Conservation (phyloP, 2,113 vertebrate genomes). For the Leucosticte australis region DNA sequence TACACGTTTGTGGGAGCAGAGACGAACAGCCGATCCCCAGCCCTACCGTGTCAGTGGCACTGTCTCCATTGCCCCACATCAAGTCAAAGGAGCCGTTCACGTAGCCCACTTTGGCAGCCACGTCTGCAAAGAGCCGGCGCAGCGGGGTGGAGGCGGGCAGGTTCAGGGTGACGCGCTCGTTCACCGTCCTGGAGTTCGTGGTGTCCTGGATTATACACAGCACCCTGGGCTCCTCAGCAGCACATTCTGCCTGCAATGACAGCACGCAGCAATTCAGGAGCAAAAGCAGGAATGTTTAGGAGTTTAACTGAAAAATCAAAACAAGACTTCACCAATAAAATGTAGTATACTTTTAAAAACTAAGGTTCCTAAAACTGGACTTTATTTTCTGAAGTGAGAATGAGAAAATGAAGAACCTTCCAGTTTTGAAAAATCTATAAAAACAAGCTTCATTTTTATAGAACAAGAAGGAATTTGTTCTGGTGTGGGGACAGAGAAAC, state of each 20-base stretch:
- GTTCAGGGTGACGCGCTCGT: slow-evolving; percentile 91
- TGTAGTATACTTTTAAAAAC: not conserved
- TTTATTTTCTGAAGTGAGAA: not conserved
- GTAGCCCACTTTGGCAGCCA: slow-evolving; percentile 93
- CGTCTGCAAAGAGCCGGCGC: slow-evolving; percentile 86
- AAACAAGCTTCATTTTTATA: not conserved
- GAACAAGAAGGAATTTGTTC: not conserved
- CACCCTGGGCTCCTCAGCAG: slow-evolving; percentile 94
- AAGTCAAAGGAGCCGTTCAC: slow-evolving; percentile 89
- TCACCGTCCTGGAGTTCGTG: slow-evolving; percentile 90
- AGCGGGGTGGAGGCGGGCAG: slow-evolving; percentile 92
- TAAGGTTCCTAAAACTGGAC: not conserved
- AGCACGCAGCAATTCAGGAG: not conserved
- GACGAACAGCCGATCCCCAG: no score
- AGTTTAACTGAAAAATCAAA: not conserved
- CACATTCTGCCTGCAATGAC: slow-evolving; percentile 89
- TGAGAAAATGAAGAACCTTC: not conserved
- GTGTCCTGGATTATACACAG: slow-evolving; percentile 97
- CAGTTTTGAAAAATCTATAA: not conserved
- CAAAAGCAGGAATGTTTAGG: not conserved
- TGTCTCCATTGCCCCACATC: slow-evolving; percentile 82
- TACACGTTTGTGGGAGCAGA: no score
- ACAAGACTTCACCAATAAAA: not conserved
- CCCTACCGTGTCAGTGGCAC: slow-evolving; percentile 78
- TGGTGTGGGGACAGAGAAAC: not conserved